phyloP scores from a whole-genome alignment of 2,888 invertebrate species.

The Cantharis lateralis region DNA sequence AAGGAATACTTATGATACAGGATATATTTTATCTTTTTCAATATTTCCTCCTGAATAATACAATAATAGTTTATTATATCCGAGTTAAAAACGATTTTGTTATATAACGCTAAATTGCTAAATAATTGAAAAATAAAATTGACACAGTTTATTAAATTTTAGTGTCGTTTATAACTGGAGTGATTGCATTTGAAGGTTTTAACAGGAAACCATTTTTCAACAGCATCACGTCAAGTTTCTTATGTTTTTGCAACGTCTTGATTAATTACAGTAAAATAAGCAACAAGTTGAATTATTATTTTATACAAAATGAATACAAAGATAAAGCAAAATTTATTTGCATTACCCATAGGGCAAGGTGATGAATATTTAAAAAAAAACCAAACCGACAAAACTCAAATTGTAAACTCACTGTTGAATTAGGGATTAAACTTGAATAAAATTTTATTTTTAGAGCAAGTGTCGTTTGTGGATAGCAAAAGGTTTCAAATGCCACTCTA shows the following conservation, averaged over 20 bases:
- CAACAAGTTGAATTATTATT: slow-evolving; percentile 9
- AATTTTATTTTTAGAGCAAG: neutral
- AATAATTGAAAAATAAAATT: neutral
- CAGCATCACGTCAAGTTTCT: neutral
- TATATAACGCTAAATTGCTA: neutral
- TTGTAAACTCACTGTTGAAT: neutral
- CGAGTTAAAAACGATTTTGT: too few species aligned
- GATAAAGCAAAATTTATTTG: neutral
- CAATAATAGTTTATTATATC: neutral
- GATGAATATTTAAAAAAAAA: neutral
- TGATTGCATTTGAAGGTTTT: neutral
- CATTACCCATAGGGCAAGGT: neutral
- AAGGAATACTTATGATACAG: neutral
- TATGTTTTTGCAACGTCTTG: neutral
- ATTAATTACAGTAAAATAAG: slow-evolving; percentile 11
- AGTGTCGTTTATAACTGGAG: neutral
- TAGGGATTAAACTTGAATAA: neutral
- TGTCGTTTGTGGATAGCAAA: neutral
- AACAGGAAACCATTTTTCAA: neutral
- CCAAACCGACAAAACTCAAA: too few species aligned
- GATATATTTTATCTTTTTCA: neutral
- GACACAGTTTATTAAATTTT: neutral
- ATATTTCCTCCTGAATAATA: neutral
- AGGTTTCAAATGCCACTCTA: neutral
- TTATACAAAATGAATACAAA: neutral